Evolutionary conservation across 2,113 vertebrate species (phyloP), one percentile per base, ranked within the genome.

Genomic region (Emydura subglobosa): DNA sequence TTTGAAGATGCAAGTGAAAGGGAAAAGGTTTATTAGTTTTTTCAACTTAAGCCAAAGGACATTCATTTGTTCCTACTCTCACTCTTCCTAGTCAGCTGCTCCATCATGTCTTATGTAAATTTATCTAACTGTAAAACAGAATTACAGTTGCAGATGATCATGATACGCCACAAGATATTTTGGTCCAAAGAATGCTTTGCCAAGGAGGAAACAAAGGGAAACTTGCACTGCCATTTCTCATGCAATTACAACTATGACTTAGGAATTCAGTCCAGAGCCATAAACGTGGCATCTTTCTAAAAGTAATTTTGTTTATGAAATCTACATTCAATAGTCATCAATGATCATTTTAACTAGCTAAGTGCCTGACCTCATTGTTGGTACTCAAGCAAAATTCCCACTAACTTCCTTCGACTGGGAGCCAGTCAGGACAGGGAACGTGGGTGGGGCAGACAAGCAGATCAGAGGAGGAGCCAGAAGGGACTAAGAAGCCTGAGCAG

Each of bases 81-180:
- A 0, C 50, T 50, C 39, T 61, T 78, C 55, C 14, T 68, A 90
- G 1, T 5, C 87, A 91, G 87, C 59, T 94, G 47, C 82, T 91
- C 53, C 87, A 51, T 88, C 89, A 82, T n/a, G 85, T 85, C 42
- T n/a, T 31, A 87, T 57, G 84, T 7, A 83, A 88, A 90, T 0
- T 82, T 76, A 19, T 83, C 22, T 54, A 96, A 55, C 82, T 89
- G 50, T 61, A 95, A 88, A 76, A 92, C 92, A 93, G 87, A 0
- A 0, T 44, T 57, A 80, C 79, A 91, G 76, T 29, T 86, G 31
- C 65, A 83, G 17, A 61, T 21, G 84, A 59, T 9, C 0, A 0
- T 44, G 93, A 29, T 17, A 61, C 2, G 0, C 34, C 76, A 65
- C 13, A 49, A 80, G n/a, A n/a, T 10, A 54, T 21, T 57, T 76